Percentiles rank a stretch among this genome's conserved stretches.
These are phyloP conservation scores for Mechanitis mazaeus DNA, from an alignment of 2,888 invertebrate genomes.

Conservation along the genomic window DNA sequence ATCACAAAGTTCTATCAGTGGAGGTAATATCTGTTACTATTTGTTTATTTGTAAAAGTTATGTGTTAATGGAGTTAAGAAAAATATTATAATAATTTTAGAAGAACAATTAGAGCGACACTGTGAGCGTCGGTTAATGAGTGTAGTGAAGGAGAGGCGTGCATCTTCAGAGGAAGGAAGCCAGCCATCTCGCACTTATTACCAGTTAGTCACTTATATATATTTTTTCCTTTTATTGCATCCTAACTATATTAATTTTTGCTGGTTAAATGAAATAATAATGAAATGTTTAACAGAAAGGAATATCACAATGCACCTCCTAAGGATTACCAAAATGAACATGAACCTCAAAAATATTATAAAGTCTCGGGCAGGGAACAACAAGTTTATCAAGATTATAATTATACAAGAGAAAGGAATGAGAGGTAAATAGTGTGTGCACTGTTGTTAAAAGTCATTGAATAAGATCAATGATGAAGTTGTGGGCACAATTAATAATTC, in stretches of 20 bases:
- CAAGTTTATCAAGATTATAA: slow-evolving; percentile 49
- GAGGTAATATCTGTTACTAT: slow-evolving; percentile 40
- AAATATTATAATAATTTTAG: slow-evolving; percentile 27
- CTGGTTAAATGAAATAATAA: no score
- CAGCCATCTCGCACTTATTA: slow-evolving; percentile 63
- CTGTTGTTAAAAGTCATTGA: background rate
- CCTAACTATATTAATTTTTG: no score
- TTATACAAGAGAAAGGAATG: slow-evolving; percentile 49
- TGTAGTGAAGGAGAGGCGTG: slow-evolving; percentile 62
- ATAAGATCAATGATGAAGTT: background rate
- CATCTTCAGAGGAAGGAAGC: slow-evolving; percentile 51
- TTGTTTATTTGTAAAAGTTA: background rate
- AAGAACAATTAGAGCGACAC: slow-evolving; percentile 37
- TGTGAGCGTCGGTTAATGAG: slow-evolving; percentile 57
- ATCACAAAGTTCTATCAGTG: slow-evolving; percentile 47
- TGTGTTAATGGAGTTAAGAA: background rate
- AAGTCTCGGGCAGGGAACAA: slow-evolving; percentile 65
- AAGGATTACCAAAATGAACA: slow-evolving; percentile 56
- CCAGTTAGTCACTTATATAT: slow-evolving; percentile 51
- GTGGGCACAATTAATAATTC: no score
- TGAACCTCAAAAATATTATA: slow-evolving; percentile 64
- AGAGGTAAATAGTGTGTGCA: slow-evolving; percentile 42
- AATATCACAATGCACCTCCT: slow-evolving; percentile 52
- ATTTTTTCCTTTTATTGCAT: background rate
- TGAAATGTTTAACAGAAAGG: slow-evolving; percentile 43